Percentiles rank a stretch among this genome's conserved stretches.
phyloP scores from a whole-genome alignment of 2,888 invertebrate species.

The Amorpha juglandis region DNA sequence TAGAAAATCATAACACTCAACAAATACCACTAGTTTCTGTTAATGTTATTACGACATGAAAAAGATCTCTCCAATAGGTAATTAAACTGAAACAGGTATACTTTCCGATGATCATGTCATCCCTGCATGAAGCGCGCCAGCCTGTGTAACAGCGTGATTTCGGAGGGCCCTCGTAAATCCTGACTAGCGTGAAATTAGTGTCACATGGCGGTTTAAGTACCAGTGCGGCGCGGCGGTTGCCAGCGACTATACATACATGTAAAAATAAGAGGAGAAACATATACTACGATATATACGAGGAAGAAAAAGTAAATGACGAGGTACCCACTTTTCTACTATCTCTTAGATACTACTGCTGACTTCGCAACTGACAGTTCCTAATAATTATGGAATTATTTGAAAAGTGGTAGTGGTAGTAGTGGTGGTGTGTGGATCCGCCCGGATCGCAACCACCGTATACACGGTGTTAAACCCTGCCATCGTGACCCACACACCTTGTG shows the following conservation, averaged over 20 bases:
- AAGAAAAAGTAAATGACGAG: too few species aligned
- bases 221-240: too few species aligned
- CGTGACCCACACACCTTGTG: too few species aligned
- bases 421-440: too few species aligned
- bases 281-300: too few species aligned
- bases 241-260: not conserved
- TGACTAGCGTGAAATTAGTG: conserved; percentile 61
- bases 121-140: conserved; percentile 43
- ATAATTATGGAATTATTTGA: too few species aligned
- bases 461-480: too few species aligned
- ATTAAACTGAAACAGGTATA: conserved; percentile 23
- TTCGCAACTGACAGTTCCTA: too few species aligned
- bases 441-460: too few species aligned
- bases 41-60: not conserved
- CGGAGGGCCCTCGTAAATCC: conserved; percentile 48
- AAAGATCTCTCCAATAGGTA: conserved; percentile 18
- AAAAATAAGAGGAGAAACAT: not conserved
- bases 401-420: too few species aligned
- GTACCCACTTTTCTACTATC: too few species aligned
- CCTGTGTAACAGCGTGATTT: conserved; percentile 47
- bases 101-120: conserved; percentile 23
- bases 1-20: not conserved
- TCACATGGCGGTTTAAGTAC: conserved; percentile 33
- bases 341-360: too few species aligned
- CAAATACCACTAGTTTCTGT: conserved; percentile 1